phyloP scores from a whole-genome alignment of 2,797 vertebrate genomes.

The Eupleurogrammus muticus region DNA sequence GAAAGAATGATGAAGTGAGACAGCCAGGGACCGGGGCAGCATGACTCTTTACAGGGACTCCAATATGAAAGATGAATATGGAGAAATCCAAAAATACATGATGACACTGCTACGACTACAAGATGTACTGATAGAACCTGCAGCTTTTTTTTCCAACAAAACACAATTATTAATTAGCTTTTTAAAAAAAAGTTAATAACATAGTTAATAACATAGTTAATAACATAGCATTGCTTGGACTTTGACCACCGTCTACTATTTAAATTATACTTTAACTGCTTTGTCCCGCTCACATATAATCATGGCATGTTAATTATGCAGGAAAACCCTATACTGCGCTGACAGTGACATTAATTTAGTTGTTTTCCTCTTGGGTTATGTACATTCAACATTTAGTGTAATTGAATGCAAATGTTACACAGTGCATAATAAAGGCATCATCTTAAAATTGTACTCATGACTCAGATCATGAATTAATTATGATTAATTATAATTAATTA shows the following conservation, averaged over 20 bases:
- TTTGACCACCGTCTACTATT: no score
- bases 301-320: neutral
- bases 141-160: no score
- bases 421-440: neutral
- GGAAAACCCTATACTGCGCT: neutral
- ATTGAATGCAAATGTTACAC: neutral
- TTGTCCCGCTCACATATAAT: neutral
- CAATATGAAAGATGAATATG: neutral
- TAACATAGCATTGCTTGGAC: no score
- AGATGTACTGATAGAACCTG: neutral
- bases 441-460: neutral
- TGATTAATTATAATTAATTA: neutral
- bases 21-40: neutral
- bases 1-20: conserved; percentile 39
- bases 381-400: no score
- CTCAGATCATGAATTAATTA: neutral
- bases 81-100: neutral
- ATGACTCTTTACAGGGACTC: neutral
- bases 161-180: no score
- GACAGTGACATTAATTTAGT: no score
- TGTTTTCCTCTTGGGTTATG: neutral
- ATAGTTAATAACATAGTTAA: no score
- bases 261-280: no score
- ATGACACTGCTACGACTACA: neutral
- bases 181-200: no score